Percentiles rank a stretch among this genome's conserved stretches.
Conservation (phyloP, 2,888 invertebrate genomes). For the Axea sp. region DNA sequence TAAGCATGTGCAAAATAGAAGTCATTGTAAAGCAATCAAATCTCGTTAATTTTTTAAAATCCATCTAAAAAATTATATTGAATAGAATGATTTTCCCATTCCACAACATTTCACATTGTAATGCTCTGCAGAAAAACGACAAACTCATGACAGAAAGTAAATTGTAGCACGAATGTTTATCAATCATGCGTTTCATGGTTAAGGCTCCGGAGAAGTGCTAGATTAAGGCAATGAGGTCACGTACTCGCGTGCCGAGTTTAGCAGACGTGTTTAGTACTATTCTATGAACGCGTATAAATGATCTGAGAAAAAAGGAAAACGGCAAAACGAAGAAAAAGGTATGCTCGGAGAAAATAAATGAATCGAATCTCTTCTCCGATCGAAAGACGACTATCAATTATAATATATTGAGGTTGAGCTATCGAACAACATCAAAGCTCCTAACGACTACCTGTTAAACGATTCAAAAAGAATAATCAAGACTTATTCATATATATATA, state of each 20-base stretch:
- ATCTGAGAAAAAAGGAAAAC: slow-evolving; percentile 36
- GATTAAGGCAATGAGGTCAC: slow-evolving; percentile 78
- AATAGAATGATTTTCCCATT: slow-evolving; percentile 2
- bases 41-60: too few species aligned
- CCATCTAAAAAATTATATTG: neutral
- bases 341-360: slow-evolving; percentile 53
- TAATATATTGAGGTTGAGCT: slow-evolving; percentile 55
- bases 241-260: slow-evolving; percentile 61
- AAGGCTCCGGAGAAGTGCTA: slow-evolving; percentile 65
- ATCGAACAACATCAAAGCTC: slow-evolving; percentile 27
- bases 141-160: slow-evolving; percentile 53
- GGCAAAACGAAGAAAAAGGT: slow-evolving; percentile 37
- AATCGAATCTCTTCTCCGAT: slow-evolving; percentile 50
- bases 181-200: slow-evolving; percentile 58
- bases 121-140: slow-evolving; percentile 14
- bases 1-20: too few species aligned
- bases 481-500: slow-evolving; percentile 5
- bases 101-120: slow-evolving; percentile 25
- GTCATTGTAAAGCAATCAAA: too few species aligned
- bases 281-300: slow-evolving; percentile 50
- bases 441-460: slow-evolving; percentile 44
- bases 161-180: slow-evolving; percentile 57
- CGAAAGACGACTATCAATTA: slow-evolving; percentile 54
- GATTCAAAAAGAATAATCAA: slow-evolving; percentile 47
- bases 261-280: slow-evolving; percentile 50